These are phyloP conservation scores for Helobdella robusta DNA, from an alignment of 2,888 invertebrate species.

Conservation along the genomic window DNA sequence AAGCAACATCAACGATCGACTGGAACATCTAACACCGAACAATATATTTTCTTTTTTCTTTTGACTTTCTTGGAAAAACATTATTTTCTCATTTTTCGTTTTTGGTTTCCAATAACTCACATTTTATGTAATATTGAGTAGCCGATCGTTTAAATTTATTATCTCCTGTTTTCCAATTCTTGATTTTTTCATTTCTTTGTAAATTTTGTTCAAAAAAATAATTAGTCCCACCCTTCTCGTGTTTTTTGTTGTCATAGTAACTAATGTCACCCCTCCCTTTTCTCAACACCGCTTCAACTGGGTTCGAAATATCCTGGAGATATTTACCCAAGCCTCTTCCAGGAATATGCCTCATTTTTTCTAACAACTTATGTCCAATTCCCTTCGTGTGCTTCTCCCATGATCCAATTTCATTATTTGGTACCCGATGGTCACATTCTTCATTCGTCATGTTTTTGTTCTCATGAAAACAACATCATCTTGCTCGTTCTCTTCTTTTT, in stretches of 20 bases:
- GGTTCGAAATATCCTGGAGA: constrained; percentile 89
- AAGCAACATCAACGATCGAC: no score
- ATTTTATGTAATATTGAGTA: no score
- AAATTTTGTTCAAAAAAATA: no score
- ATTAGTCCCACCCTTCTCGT: no score
- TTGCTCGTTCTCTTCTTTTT: constrained; percentile 35
- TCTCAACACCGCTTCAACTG: constrained; percentile 82
- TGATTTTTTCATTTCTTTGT: no score
- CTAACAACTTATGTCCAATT: constrained; percentile 83
- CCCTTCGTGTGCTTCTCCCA: constrained; percentile 94
- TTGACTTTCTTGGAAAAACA: no score
- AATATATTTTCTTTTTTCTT: no score
- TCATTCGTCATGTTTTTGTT: neutral
- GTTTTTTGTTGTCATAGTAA: constrained; percentile 46
- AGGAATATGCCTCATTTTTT: constrained; percentile 91
- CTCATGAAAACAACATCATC: constrained; percentile 20
- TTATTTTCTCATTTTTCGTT: no score
- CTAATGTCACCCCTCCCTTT: constrained; percentile 86
- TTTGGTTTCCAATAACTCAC: no score
- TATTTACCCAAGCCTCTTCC: constrained; percentile 92
- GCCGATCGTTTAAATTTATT: no score
- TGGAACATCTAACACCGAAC: no score
- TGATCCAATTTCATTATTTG: constrained; percentile 55
- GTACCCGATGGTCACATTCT: neutral
- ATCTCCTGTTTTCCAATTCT: no score